A percentile compares a stretch with the other conserved stretches of the same genome.
These are phyloP conservation scores for Ctenopoma multispine DNA, from an alignment of 2,797 vertebrate species.

Conservation along the genomic window DNA sequence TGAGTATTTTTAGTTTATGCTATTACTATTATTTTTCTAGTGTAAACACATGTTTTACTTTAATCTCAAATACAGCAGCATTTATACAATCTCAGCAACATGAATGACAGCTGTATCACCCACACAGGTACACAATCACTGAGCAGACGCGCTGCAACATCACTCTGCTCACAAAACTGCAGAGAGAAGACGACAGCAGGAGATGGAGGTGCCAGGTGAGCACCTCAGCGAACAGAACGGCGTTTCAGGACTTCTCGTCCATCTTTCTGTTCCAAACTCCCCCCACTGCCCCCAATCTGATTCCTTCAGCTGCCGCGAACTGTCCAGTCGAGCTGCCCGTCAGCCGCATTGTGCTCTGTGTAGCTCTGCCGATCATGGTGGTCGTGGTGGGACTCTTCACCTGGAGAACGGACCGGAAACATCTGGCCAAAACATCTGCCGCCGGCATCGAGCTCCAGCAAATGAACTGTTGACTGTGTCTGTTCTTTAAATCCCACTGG, in stretches of 20 bases:
- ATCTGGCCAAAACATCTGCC: constrained; percentile 1
- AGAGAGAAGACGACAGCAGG: constrained; percentile 49
- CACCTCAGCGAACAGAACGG: not conserved
- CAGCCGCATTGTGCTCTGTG: constrained; percentile 58
- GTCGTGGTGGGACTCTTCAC: constrained; percentile 39
- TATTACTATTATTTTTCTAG: too few species aligned
- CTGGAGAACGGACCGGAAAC: not conserved
- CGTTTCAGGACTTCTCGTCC: constrained; percentile 48
- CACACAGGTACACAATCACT: constrained; percentile 39
- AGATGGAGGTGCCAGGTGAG: constrained; percentile 61
- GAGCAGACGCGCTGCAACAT: constrained; percentile 37
- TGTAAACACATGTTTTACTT: too few species aligned
- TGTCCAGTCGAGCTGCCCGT: constrained; percentile 37
- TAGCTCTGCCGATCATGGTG: constrained; percentile 56
- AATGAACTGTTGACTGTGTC: not conserved
- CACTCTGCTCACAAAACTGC: constrained; percentile 52
- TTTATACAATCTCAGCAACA: too few species aligned
- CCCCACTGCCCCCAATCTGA: rapidly evolving
- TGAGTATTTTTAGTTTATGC: too few species aligned
- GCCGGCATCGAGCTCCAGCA: constrained; percentile 22
- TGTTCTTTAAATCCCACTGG: not conserved
- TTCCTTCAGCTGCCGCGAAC: rapidly evolving
- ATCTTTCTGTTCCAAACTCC: constrained; percentile 35
- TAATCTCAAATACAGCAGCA: too few species aligned
- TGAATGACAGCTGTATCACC: not conserved